Percentiles rank a stretch among this genome's conserved stretches.
Conservation (phyloP, 2,888 invertebrate genomes). For the Tanypteryx hageni region DNA sequence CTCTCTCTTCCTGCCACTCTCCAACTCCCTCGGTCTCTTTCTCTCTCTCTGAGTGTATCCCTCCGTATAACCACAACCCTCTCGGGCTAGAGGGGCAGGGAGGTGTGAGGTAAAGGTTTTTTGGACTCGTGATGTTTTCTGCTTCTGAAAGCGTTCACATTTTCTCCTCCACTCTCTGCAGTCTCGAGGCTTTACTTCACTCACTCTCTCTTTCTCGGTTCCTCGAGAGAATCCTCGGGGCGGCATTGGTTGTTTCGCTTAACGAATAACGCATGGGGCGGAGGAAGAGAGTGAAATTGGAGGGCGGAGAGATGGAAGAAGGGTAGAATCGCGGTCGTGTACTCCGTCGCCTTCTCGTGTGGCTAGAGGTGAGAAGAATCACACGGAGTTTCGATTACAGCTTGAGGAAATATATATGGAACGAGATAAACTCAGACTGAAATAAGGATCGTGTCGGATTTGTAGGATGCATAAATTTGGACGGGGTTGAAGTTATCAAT, state of each 20-base stretch:
- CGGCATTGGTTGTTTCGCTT: neutral
- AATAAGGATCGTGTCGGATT: too few species aligned
- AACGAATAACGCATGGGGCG: neutral
- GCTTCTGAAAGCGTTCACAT: neutral
- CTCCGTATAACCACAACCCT: neutral
- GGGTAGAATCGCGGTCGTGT: too few species aligned
- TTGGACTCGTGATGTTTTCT: slow-evolving; percentile 19
- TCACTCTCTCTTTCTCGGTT: neutral
- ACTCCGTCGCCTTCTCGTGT: too few species aligned
- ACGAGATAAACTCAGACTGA: too few species aligned
- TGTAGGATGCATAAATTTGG: too few species aligned
- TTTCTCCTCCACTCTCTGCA: neutral
- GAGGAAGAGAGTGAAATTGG: neutral
- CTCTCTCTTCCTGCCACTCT: neutral
- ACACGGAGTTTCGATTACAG: too few species aligned
- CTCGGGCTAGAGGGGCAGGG: neutral
- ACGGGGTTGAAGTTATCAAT: too few species aligned
- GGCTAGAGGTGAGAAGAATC: too few species aligned
- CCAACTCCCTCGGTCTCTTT: too few species aligned
- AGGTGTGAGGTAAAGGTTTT: neutral
- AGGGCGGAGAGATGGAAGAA: too few species aligned
- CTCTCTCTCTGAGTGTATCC: neutral
- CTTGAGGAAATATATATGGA: too few species aligned
- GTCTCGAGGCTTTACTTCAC: neutral
- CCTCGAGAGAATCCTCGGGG: neutral